A percentile compares a stretch with the other conserved stretches of the same genome.
Evolutionary conservation across 2,888 invertebrate genomes (phyloP).

Genomic region (Phlogophora meticulosa): DNA sequence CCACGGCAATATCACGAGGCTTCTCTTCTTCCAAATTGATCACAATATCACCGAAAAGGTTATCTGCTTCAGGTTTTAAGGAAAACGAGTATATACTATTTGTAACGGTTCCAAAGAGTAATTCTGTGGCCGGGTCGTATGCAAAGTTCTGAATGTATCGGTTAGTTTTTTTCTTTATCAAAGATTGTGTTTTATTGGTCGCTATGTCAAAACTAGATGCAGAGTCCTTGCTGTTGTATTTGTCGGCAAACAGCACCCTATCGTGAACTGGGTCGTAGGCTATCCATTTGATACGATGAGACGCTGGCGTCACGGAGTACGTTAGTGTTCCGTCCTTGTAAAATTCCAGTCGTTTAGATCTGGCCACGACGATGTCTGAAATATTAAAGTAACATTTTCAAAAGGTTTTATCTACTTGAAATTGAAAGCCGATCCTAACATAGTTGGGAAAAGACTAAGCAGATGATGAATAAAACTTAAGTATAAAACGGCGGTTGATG

Average conservation of each 20-base stretch:
- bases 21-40: neutral
- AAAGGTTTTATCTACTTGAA: too few species aligned
- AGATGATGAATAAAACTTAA: too few species aligned
- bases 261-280: neutral
- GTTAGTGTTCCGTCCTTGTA: neutral
- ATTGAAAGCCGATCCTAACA: too few species aligned
- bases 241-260: neutral
- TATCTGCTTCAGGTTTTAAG: neutral
- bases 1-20: neutral
- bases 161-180: neutral
- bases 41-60: neutral
- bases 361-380: neutral
- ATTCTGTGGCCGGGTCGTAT: neutral
- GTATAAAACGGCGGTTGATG: too few species aligned
- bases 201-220: neutral
- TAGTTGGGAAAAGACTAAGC: too few species aligned
- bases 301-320: neutral
- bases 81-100: neutral
- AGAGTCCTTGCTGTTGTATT: neutral
- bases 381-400: neutral
- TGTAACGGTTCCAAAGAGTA: neutral
- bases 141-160: neutral
- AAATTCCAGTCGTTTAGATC: slow-evolving; percentile 1
- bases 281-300: neutral
- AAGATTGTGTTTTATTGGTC: neutral